Evolutionary conservation across 2,113 vertebrate genomes (phyloP).

Genomic region (Calyptommatus sinebrachiatus): DNA sequence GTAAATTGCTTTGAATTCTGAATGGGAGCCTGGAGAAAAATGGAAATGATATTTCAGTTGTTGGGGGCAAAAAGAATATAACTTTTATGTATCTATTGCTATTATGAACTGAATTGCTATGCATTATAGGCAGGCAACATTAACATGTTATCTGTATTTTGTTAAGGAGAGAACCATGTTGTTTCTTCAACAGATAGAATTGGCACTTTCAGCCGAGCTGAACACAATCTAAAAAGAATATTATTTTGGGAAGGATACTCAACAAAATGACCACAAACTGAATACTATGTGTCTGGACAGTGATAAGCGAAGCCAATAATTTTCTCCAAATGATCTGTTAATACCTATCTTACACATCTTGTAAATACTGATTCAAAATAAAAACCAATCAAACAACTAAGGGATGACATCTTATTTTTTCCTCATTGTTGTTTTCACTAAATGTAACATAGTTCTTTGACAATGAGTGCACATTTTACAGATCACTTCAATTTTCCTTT

Average conservation of each 20-base stretch:
- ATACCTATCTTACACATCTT: background rate
- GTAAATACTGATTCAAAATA: background rate
- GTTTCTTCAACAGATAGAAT: constrained; percentile 40
- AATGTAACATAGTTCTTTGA: background rate
- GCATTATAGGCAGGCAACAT: constrained; percentile 49
- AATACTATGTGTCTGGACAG: background rate
- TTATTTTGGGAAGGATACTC: constrained; percentile 10
- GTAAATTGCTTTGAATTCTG: constrained; percentile 81
- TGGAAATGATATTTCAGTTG: constrained; percentile 71
- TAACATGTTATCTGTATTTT: constrained; percentile 51
- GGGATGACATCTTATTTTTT: background rate
- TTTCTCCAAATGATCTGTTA: background rate
- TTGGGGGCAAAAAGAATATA: constrained; percentile 48
- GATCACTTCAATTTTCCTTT: background rate
- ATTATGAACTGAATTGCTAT: constrained; percentile 48
- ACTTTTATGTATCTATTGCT: constrained; percentile 58
- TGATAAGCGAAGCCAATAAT: background rate
- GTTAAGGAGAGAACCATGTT: constrained; percentile 31
- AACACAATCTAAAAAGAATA: constrained; percentile 3
- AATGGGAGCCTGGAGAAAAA: constrained; percentile 75
- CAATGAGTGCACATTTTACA: background rate
- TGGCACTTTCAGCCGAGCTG: background rate
- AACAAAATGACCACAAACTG: constrained; percentile 39
- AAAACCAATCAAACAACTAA: no score
- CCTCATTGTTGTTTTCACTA: background rate